Conservation (phyloP, 2,113 vertebrate species). For the Rattus norvegicus region DNA sequence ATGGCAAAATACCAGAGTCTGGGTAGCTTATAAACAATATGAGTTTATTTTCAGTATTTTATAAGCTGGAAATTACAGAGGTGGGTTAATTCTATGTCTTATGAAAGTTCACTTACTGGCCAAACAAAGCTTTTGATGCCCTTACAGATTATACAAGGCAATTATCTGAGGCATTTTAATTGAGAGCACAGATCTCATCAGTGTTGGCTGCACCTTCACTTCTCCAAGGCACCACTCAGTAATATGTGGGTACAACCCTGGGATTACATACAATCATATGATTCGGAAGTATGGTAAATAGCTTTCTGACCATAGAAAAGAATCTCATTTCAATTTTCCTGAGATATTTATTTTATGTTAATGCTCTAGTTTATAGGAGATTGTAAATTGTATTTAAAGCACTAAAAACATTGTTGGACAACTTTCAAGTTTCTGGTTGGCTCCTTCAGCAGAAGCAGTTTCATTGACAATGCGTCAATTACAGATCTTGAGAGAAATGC, state of each 20-base stretch:
- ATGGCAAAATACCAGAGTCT: neutral
- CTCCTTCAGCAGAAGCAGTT: neutral
- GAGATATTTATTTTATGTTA: neutral
- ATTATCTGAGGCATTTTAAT: neutral
- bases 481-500: neutral
- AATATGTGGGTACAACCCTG: neutral
- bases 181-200: neutral
- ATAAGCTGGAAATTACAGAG: neutral
- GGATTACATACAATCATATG: neutral
- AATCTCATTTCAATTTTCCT: neutral
- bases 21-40: neutral
- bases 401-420: neutral
- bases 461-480: neutral
- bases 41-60: neutral
- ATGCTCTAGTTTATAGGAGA: neutral
- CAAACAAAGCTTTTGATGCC: neutral
- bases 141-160: neutral
- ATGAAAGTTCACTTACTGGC: neutral
- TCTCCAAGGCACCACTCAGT: neutral
- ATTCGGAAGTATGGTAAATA: neutral
- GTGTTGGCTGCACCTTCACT: neutral
- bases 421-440: neutral
- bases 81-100: neutral
- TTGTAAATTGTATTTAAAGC: neutral
- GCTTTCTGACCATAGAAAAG: neutral